Base-by-base conservation (phyloP, 1,140 invertebrate genomes). In the Heterodera carotae region DNA sequence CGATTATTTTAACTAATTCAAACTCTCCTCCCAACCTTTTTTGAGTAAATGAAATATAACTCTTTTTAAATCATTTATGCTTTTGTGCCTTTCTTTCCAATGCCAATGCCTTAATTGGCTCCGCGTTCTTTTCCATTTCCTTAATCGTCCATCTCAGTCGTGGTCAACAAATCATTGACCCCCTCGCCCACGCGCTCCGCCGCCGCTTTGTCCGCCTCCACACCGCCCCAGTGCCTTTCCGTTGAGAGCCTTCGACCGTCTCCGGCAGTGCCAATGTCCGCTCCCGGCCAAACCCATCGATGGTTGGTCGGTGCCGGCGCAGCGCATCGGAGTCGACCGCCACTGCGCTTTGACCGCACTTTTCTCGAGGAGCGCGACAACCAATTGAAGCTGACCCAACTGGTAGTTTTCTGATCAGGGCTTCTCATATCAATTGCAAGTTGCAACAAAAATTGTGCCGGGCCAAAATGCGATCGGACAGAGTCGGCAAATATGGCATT, bases 371-470 rank as follows among this genome's bases (percentile, higher is more conserved):
- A 77, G 15, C 76, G 36, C 53, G 68, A 62, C 36, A 77, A 77
- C 48, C 76, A 77, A 12, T 69, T 77, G 29, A 77, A 77, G 72
- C 31, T 77, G 33, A n/a, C 75, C 48, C 76, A 77, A 64, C 22
- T 77, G 27, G 76, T 75, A 31, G 25, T n/a, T n/a, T n/a, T n/a
- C n/a, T 10, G 39, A 29, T 62, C 31, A 27, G 31, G 29, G 34
- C 8, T n/a, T n/a, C n/a, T n/a, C n/a, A n/a, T n/a, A n/a, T n/a
- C n/a, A n/a, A n/a, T n/a, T n/a, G n/a, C n/a, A n/a, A n/a, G n/a
- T n/a, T n/a, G n/a, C n/a, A n/a, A n/a, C n/a, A n/a, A n/a, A 75
- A 76, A 25, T 69, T 25, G 22, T 34, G 1, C 10, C 43, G 34
- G n/a, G 25, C 34, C 1, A 68, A 68, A 34, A 68, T 43, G 34